phyloP scores from a whole-genome alignment of 2,113 vertebrate genomes.

The Crotalus helleri region DNA sequence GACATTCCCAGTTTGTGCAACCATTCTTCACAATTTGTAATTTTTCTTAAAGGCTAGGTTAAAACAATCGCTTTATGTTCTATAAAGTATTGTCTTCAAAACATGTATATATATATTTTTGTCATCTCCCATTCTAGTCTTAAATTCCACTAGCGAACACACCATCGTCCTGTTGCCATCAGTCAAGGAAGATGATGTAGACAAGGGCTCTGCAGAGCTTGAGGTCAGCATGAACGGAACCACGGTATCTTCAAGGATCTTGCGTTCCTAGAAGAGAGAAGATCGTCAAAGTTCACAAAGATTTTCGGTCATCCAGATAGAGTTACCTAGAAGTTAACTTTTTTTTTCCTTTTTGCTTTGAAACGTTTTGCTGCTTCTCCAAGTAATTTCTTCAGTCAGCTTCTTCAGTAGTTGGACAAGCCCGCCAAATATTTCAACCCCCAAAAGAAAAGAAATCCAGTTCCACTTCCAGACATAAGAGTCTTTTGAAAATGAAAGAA shows the following conservation, averaged over 20 bases:
- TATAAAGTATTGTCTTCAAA: background rate
- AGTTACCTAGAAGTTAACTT: background rate
- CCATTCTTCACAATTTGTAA: background rate
- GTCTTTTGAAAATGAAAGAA: no score
- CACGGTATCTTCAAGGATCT: conserved; percentile 92
- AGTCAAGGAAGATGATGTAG: conserved; percentile 61
- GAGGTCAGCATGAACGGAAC: conserved; percentile 83
- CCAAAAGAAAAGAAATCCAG: no score
- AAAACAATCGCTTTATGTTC: background rate
- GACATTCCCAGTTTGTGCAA: no score
- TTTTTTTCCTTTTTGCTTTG: no score
- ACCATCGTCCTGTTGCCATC: conserved; percentile 67
- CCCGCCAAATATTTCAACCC: no score
- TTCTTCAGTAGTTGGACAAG: no score
- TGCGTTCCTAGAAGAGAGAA: conserved; percentile 77
- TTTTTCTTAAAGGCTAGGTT: background rate
- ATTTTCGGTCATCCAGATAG: background rate
- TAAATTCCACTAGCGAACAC: conserved; percentile 26
- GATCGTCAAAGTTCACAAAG: background rate
- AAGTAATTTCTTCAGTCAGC: no score
- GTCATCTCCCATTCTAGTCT: background rate
- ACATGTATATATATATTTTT: background rate
- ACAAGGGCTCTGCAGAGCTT: conserved; percentile 71
- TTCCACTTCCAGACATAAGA: no score
- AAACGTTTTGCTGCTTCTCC: no score